Percentiles rank a stretch among this genome's conserved stretches.
Conservation (phyloP, 2,797 vertebrate species). For the Stomatorhinus walkeri region DNA sequence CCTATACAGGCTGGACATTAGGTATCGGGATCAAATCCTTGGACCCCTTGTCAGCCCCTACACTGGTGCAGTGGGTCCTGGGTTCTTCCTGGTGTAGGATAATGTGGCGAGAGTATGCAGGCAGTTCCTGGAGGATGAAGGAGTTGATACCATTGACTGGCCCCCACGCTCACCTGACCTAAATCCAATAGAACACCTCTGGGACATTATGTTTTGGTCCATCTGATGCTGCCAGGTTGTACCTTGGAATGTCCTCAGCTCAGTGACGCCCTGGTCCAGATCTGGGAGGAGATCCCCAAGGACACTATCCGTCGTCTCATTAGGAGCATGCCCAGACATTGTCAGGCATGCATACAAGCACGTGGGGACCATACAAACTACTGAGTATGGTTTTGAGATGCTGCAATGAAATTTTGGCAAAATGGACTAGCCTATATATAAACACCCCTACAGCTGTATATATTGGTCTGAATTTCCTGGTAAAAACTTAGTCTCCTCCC, state of each 20-base stretch:
- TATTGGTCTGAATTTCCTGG: neutral
- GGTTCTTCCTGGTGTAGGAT: too few relatives aligned
- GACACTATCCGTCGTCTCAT: neutral
- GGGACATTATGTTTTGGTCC: too few relatives aligned
- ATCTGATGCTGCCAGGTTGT: neutral
- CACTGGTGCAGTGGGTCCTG: too few relatives aligned
- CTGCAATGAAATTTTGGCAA: neutral
- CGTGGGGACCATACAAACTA: neutral
- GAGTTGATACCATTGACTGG: too few relatives aligned
- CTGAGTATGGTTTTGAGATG: neutral
- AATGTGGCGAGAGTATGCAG: too few relatives aligned
- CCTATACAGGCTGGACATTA: too few relatives aligned
- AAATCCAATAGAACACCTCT: too few relatives aligned
- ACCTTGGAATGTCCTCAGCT: neutral
- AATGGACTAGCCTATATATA: neutral
- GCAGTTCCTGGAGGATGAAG: too few relatives aligned
- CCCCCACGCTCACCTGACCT: too few relatives aligned
- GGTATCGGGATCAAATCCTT: too few relatives aligned
- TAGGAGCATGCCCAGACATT: neutral
- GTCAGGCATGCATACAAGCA: neutral
- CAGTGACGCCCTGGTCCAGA: neutral
- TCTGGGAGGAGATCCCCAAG: neutral
- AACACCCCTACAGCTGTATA: neutral
- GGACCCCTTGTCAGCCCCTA: too few relatives aligned
- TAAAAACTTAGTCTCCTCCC: neutral